Evolutionary conservation across 2,888 invertebrate species (phyloP), one percentile per base, ranked within the genome.

Genomic region (Nebria salina): DNA sequence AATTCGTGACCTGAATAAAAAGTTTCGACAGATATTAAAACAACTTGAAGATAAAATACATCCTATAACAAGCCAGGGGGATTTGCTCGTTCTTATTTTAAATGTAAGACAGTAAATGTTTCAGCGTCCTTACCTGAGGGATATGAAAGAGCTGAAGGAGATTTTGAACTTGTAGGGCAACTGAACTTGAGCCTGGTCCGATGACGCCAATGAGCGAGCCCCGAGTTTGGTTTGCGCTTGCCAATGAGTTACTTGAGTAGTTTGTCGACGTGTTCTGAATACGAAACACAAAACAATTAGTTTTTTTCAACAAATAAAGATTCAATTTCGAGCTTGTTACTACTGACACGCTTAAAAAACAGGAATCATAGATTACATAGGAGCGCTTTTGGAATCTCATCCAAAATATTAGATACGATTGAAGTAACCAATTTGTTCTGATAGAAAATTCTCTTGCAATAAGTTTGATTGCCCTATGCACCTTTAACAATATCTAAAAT

Each of bases 111-210:
- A 54, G 13, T 54, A 54, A 54, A 54, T 54, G 54, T 11, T 2
- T 54, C 2, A 11, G 54, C 13, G 54, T 54, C 34, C 65, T 83
- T 82, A 87, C 87, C 84, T 87, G 87, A 8, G 92, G 91, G 82
- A 92, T 90, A 82, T 91, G 90, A 86, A 92, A 92, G 80, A 95
- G 91, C 87, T 95, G 95, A 81, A 95, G 90, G 80, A 95, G 89
- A 88, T 95, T 95, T 88, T 95, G 95, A 34, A 95, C 93, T 88
- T 94, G 92, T 83, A 92, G 89, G 2, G 95, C 93, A 54, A 94
- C 93, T 70, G 93, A 92, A 87, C 93, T 93, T 77, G 93, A 92
- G 7, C 94, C 95, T 0, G 95, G 95, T 11, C 95, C 95, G 76
- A 95, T 91, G 81, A 95, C 93, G 26, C 93, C 94, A 72, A 93